Conservation (phyloP, 2,797 vertebrate species). For the Leucoraja ocellata region DNA sequence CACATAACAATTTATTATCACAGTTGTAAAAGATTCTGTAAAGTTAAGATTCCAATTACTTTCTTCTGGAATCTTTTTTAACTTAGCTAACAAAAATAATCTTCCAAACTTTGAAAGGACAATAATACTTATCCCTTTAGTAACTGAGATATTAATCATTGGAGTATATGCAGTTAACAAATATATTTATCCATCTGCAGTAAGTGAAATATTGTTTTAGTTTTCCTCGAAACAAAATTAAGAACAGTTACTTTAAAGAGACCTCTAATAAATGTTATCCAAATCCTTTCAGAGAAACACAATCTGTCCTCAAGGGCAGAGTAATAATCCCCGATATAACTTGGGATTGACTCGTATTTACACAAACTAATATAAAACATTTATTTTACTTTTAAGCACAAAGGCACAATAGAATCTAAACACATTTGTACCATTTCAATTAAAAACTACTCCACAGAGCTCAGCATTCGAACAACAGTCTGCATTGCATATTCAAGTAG, state of each 20-base stretch:
- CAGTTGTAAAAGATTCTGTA: background rate
- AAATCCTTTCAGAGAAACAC: background rate
- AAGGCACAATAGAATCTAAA: background rate
- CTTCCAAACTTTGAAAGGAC: background rate
- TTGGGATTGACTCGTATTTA: background rate
- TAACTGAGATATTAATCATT: background rate
- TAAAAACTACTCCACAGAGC: background rate
- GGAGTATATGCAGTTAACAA: background rate
- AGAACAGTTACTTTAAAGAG: constrained; percentile 9
- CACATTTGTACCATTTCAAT: background rate
- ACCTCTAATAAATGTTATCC: background rate
- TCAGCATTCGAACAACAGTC: background rate
- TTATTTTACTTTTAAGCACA: background rate
- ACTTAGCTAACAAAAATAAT: background rate
- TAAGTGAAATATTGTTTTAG: background rate
- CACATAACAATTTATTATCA: background rate
- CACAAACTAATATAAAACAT: background rate
- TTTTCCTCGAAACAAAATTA: background rate
- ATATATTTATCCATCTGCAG: background rate
- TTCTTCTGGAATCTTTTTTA: background rate
- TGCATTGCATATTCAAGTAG: background rate
- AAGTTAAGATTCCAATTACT: background rate
- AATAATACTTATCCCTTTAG: background rate
- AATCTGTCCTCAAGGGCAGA: background rate
- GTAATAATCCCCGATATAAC: background rate